Evolutionary conservation across 2,888 invertebrate genomes (phyloP).

Genomic region (Eilema sororculum): DNA sequence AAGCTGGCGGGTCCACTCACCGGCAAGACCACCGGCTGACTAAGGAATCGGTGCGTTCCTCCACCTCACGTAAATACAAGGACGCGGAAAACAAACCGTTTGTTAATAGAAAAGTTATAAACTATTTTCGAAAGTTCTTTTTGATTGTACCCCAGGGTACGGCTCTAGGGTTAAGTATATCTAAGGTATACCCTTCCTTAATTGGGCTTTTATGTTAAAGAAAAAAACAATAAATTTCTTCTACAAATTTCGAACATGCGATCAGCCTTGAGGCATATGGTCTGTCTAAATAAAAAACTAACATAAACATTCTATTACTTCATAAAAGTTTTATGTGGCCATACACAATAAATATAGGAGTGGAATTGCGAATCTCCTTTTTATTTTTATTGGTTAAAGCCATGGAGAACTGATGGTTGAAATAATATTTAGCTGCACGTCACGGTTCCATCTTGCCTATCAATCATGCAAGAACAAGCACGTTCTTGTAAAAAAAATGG

Average conservation of each 20-base stretch:
- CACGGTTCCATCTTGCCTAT: not conserved
- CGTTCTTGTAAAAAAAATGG: not conserved
- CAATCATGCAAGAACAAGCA: not conserved
- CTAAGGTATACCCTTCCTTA: not conserved
- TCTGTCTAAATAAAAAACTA: not conserved
- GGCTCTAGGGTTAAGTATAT: too few species aligned
- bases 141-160: too few species aligned
- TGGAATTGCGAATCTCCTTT: not conserved
- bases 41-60: too few species aligned
- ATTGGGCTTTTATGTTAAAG: not conserved
- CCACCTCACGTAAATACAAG: too few species aligned
- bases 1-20: too few species aligned
- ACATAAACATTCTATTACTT: conserved; percentile 2
- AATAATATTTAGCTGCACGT: not conserved
- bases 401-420: too few species aligned
- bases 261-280: not conserved
- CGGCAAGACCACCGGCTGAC: too few species aligned
- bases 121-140: too few species aligned
- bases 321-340: not conserved
- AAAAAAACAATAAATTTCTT: not conserved
- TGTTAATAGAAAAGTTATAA: too few species aligned
- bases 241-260: not conserved
- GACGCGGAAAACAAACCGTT: too few species aligned
- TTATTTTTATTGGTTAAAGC: not conserved
- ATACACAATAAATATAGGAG: not conserved